Percentiles rank a stretch among this genome's conserved stretches.
phyloP scores from a whole-genome alignment of 2,797 vertebrate genomes.

The Urocyon cinereoargenteus region DNA sequence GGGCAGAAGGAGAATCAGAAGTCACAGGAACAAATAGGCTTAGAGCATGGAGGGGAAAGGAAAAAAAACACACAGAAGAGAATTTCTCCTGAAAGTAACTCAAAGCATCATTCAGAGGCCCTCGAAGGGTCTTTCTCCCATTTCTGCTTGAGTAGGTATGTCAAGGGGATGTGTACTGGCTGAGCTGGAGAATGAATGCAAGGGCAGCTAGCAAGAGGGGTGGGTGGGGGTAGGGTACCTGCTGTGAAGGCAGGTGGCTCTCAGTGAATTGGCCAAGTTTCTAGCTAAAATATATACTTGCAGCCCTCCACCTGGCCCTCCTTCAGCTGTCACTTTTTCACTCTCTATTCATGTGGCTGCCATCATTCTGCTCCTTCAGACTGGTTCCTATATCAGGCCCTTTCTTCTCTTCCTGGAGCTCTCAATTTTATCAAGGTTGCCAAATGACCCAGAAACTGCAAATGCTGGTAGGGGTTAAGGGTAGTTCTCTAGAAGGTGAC shows the following conservation, averaged over 20 bases:
- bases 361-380: background rate
- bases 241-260: background rate
- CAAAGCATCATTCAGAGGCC: background rate
- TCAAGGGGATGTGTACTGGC: background rate
- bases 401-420: background rate
- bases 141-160: background rate
- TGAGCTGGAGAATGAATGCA: background rate
- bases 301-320: rapidly evolving
- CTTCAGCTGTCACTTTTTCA: background rate
- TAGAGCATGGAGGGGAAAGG: background rate
- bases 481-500: background rate
- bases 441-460: background rate
- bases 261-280: background rate
- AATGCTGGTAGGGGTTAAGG: background rate
- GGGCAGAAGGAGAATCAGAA: background rate
- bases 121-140: background rate
- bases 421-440: background rate
- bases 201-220: too few relatives aligned
- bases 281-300: background rate
- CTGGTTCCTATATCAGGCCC: background rate
- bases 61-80: background rate
- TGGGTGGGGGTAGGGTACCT: background rate
- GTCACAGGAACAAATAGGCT: background rate
- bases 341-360: background rate
- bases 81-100: background rate